A percentile compares a stretch with the other conserved stretches of the same genome.
Evolutionary conservation across 2,113 vertebrate species (phyloP).

Genomic region (Plotosus lineatus): DNA sequence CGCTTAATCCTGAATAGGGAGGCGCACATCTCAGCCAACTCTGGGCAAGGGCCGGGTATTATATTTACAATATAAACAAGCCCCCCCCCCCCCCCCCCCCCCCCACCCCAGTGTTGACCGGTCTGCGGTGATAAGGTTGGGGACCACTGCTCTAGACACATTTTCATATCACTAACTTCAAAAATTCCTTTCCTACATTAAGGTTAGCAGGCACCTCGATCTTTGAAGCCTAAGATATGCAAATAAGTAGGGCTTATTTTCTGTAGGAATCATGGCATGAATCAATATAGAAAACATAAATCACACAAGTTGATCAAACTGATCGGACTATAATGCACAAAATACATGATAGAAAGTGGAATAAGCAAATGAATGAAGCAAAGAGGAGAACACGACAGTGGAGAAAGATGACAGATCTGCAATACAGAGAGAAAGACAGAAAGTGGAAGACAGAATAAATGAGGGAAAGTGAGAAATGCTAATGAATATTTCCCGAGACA

Average conservation of each 20-base stretch:
- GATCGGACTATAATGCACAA: conserved; percentile 35
- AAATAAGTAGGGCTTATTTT: background rate
- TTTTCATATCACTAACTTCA: conserved; percentile 11
- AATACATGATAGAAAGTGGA: conserved; percentile 17
- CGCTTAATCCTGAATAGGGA: no score
- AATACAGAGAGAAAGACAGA: conserved; percentile 8
- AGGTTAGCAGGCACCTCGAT: background rate
- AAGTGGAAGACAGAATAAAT: background rate
- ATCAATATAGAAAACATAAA: background rate
- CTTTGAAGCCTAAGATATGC: background rate
- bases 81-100: no score
- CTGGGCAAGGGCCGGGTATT: no score
- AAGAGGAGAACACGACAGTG: background rate
- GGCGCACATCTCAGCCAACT: no score
- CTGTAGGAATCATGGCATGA: background rate
- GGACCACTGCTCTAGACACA: background rate
- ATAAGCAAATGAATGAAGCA: background rate
- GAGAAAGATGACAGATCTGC: background rate
- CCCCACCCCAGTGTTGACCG: no score
- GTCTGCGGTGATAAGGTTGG: no score
- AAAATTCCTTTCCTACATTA: background rate
- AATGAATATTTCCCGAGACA: conserved; percentile 47
- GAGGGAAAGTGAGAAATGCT: conserved; percentile 32
- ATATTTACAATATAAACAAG: no score
- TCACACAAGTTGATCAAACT: conserved; percentile 4